Percentiles rank a stretch among this genome's conserved stretches.
These are phyloP conservation scores for Diadophis punctatus DNA, from an alignment of 2,113 vertebrate genomes.

Conservation along the genomic window DNA sequence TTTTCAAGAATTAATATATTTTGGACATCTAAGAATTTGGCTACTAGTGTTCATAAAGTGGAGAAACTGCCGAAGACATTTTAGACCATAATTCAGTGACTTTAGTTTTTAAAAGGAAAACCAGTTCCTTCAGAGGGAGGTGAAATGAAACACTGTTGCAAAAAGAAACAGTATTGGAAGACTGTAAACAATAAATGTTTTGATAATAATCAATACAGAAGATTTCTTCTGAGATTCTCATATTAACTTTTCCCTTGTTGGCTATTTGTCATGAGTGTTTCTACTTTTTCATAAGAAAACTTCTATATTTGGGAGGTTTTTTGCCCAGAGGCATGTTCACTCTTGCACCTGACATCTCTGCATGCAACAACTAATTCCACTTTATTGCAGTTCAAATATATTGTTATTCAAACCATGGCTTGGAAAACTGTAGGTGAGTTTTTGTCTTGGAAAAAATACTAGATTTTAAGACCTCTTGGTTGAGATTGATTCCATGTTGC, in stretches of 20 bases:
- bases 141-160: no score
- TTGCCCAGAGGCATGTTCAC: not conserved
- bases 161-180: no score
- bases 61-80: no score
- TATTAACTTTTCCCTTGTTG: not conserved
- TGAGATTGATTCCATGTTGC: not conserved
- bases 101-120: no score
- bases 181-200: no score
- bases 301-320: not conserved
- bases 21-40: no score
- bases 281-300: not conserved
- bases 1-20: no score
- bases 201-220: no score
- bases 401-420: not conserved
- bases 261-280: not conserved
- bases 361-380: not conserved
- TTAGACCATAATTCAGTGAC: no score
- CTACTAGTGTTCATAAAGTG: no score
- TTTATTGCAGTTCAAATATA: not conserved
- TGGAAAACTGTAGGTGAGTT: not conserved
- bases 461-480: not conserved
- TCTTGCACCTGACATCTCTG: not conserved
- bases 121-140: no score
- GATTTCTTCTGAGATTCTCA: not conserved
- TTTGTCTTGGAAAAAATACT: not conserved